Evolutionary conservation across 1,140 invertebrate species (phyloP), one percentile per base, ranked within the genome.

Genomic region (Berghia stephanieae): DNA sequence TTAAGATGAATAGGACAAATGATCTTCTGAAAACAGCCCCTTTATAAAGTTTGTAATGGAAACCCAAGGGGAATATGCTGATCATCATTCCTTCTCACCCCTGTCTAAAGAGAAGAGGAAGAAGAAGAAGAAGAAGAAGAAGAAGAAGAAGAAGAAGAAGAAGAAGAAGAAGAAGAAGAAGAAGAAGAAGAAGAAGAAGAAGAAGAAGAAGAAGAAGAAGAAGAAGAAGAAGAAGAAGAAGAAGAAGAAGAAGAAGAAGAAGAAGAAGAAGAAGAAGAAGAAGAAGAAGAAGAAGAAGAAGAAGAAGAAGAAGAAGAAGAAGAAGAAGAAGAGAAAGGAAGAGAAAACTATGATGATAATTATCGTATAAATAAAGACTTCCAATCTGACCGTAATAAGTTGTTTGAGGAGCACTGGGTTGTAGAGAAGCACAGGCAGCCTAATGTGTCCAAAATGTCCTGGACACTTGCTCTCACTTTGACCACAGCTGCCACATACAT

Each of bases 381-480:
- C 46, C 46, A 49, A 13, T 49, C 13, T n/a, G n/a, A n/a, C n/a
- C 13, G 93, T 90, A 88, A 93, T 21, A 98, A 90, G 55, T 92
- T 90, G n/a, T 86, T 93, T 94, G 66, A 95, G 94, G 84, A 97
- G 96, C 42, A 99, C 83, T 3, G 98, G 97, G 92, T 99, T 99
- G 55, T 96, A 94, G 0, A 97, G 94, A 8, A 95, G 93, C 3
- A 98, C 88, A 3, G 96, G 95, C n/a, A 99, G 90, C 77, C 94
- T 93, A 78, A 99, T 98, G 85, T 98, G 95, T 0, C 98, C 98
- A 90, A 97, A 94, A 90, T 99, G 98, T 3, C 98, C 98, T 0
- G 94, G 92, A 89, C 98, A 99, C 76, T 93, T 90, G 16, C 90
- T 81, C n/a, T 91, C 84, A 78, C 90, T 91, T 77, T 93, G 91